Evolutionary conservation across 2,888 invertebrate species (phyloP), one percentile per base, ranked within the genome.

Genomic region (Melipona beecheii): DNA sequence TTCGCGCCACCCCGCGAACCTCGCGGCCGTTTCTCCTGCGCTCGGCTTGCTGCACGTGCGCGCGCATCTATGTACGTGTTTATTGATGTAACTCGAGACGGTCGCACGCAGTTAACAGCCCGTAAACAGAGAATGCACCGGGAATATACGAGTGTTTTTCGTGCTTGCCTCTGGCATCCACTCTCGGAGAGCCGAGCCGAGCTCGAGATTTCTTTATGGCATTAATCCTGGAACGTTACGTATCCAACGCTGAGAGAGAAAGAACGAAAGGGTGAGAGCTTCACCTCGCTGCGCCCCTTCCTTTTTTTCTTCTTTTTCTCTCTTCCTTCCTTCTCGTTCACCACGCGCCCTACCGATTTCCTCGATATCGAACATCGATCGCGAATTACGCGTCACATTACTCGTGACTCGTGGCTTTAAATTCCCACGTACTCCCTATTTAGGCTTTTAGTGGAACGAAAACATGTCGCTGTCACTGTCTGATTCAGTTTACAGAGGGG

Each of bases 31-130:
- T 68, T 9, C 49, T 54, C 19, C n/a, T 15, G 24, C 19, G 70
- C 56, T n/a, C 43, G 31, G 76, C 72, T 73, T 54, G 76, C 75
- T 85, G 89, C 86, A 84, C 84, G 86, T 90, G 89, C 89, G 89
- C 89, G 89, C 89, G 89, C 89, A 90, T 87, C 89, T 89, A 86
- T 88, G 86, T 90, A 87, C 89, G 87, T 90, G 89, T 90, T 90
- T 90, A 90, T 90, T 90, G 89, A 90, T 90, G 89, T 90, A 90
- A 90, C 90, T 89, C 90, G 89, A 90, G 89, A 90, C 90, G 89
- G 89, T 90, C 90, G 89, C 89, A 90, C 89, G 90, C 89, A 90
- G 89, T 89, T 89, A 89, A 89, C 89, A 89, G 89, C 86, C 90
- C 90, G 90, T 90, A 90, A 90, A 90, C 89, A 87, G 86, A 89